These are phyloP conservation scores for Campopleginae sp. DNA, from an alignment of 2,888 invertebrate species.

Conservation along the genomic window DNA sequence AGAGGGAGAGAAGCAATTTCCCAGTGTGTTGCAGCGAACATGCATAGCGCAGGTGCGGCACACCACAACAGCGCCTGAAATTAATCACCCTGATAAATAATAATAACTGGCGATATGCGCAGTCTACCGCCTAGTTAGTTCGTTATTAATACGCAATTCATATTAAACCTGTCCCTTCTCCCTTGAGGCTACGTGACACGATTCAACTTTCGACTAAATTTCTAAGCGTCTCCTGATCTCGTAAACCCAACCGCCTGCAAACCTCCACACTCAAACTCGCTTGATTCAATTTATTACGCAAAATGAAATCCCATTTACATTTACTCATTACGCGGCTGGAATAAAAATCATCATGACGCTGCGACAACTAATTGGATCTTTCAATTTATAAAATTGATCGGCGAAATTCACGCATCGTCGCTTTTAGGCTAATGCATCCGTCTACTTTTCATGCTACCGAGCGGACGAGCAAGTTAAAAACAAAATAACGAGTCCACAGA, in stretches of 20 bases:
- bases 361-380: background rate
- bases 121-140: conserved; percentile 79
- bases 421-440: background rate
- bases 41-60: conserved; percentile 76
- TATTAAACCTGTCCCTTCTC: conserved; percentile 77
- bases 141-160: conserved; percentile 84
- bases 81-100: conserved; percentile 83
- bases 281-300: background rate
- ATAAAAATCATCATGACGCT: background rate
- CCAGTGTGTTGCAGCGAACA: conserved; percentile 69
- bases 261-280: background rate
- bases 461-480: background rate
- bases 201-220: conserved; percentile 49
- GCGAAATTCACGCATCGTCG: background rate
- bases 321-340: background rate
- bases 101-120: conserved; percentile 78
- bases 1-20: conserved; percentile 71
- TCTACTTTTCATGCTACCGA: background rate
- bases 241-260: background rate
- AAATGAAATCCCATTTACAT: conserved; percentile 2
- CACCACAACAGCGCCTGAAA: conserved; percentile 79
- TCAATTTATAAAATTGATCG: background rate
- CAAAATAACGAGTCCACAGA: background rate
- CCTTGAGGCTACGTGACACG: conserved; percentile 29
- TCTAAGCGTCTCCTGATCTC: conserved; percentile 2